phyloP scores from a whole-genome alignment of 2,113 vertebrate species.

The Pangasianodon gigas region DNA sequence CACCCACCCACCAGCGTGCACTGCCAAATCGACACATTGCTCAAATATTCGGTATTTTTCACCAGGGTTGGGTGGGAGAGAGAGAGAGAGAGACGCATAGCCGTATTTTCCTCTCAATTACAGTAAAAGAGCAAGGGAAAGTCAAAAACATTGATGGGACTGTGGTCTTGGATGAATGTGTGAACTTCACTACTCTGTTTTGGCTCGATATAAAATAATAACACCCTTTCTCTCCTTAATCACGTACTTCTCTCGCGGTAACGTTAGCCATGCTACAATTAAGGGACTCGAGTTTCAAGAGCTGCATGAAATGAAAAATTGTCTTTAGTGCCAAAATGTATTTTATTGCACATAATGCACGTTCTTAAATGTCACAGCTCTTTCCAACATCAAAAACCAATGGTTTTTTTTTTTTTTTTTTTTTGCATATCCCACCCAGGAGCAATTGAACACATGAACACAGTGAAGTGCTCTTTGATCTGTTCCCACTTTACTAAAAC shows the following conservation, averaged over 20 bases:
- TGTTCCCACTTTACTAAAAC: constrained; percentile 5
- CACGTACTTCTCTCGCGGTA: neutral
- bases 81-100: too few species aligned
- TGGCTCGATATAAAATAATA: constrained; percentile 10
- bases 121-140: neutral
- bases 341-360: constrained; percentile 3
- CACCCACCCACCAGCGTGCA: constrained; percentile 29
- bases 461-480: neutral
- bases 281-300: constrained; percentile 16
- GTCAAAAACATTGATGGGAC: neutral
- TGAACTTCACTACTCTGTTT: neutral
- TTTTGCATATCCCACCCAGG: neutral
- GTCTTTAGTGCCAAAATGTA: neutral
- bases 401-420: neutral
- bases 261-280: neutral
- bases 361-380: constrained; percentile 28
- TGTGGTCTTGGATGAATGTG: constrained; percentile 18
- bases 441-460: neutral
- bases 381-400: constrained; percentile 1
- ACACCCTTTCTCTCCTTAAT: neutral
- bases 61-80: constrained; percentile 25
- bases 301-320: neutral
- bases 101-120: neutral
- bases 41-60: constrained; percentile 50
- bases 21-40: constrained; percentile 55